Evolutionary conservation across 2,888 invertebrate genomes (phyloP).

Genomic region (Apeira syringaria): DNA sequence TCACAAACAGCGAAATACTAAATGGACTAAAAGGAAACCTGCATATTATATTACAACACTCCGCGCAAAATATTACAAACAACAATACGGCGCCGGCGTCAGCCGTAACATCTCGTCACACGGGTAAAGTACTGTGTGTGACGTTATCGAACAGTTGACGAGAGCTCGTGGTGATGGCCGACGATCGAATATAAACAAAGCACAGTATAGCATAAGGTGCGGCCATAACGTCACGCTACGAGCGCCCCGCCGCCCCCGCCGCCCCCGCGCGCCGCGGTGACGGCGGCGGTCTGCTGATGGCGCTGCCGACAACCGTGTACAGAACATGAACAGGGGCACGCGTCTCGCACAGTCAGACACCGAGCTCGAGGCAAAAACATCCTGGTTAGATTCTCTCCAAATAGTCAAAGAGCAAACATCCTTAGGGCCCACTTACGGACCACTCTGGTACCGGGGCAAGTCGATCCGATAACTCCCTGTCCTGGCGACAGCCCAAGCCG

Average conservation of each 20-base stretch:
- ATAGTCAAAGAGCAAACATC: no score
- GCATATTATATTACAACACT: constrained; percentile 18
- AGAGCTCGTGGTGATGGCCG: constrained; percentile 10
- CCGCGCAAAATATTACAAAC: constrained; percentile 21
- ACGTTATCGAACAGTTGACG: constrained; percentile 25
- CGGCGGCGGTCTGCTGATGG: constrained; percentile 53
- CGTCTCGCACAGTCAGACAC: no score
- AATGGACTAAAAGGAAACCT: constrained; percentile 19
- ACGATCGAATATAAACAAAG: constrained; percentile 28
- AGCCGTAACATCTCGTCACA: constrained; percentile 8
- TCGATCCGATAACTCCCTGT: no score
- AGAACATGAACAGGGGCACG: constrained; percentile 54
- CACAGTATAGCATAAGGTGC: constrained; percentile 31
- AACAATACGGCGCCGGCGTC: constrained; percentile 16
- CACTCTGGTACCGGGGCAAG: no score
- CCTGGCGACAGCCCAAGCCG: no score
- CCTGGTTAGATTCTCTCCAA: no score
- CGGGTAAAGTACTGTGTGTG: constrained; percentile 13
- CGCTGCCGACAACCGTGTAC: constrained; percentile 59
- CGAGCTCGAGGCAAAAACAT: no score
- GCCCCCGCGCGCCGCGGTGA: no score
- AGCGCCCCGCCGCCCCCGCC: constrained; percentile 51
- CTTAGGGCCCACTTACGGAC: no score
- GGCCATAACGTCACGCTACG: constrained; percentile 40
- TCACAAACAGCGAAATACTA: constrained; percentile 4